Percentiles rank a stretch among this genome's conserved stretches.
phyloP scores from a whole-genome alignment of 2,888 invertebrate species.

The Cryptocheilus praepositus region DNA sequence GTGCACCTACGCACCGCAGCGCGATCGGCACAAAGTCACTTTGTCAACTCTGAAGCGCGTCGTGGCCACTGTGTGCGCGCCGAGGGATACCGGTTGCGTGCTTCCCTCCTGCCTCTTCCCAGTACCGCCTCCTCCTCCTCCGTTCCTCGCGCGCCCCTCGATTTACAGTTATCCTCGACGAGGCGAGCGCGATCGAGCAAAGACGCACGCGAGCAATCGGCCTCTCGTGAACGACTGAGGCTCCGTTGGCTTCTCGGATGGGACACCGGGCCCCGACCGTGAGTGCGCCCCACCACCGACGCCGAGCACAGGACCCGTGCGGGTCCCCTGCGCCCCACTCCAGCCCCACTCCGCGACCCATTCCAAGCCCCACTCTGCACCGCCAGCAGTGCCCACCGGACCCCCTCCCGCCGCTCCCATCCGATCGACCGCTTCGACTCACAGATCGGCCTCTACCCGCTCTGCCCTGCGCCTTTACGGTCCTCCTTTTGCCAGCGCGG shows the following conservation, averaged over 20 bases:
- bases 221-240: slow-evolving; percentile 70
- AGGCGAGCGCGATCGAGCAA: slow-evolving; percentile 30
- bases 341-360: slow-evolving; percentile 2
- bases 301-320: slow-evolving; percentile 38
- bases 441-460: slow-evolving; percentile 21
- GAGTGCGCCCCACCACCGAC: slow-evolving; percentile 25
- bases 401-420: neutral
- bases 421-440: slow-evolving; percentile 23
- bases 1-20: too few relatives aligned
- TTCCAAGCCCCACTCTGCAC: too few relatives aligned
- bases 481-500: slow-evolving; percentile 34
- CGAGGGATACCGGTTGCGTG: too few relatives aligned
- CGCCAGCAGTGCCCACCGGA: neutral
- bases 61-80: neutral
- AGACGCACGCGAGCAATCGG: slow-evolving; percentile 46
- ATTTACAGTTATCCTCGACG: slow-evolving; percentile 60
- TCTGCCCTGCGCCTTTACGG: slow-evolving; percentile 38
- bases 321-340: slow-evolving; percentile 17
- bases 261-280: slow-evolving; percentile 63
- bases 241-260: slow-evolving; percentile 63
- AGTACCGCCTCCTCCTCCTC: slow-evolving; percentile 13
- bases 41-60: neutral
- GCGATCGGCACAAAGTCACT: too few relatives aligned
- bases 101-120: slow-evolving; percentile 13
- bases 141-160: slow-evolving; percentile 18